Percentiles rank a stretch among this genome's conserved stretches.
These are phyloP conservation scores for Erebia palarica DNA, from an alignment of 2,888 invertebrate species.

Conservation along the genomic window DNA sequence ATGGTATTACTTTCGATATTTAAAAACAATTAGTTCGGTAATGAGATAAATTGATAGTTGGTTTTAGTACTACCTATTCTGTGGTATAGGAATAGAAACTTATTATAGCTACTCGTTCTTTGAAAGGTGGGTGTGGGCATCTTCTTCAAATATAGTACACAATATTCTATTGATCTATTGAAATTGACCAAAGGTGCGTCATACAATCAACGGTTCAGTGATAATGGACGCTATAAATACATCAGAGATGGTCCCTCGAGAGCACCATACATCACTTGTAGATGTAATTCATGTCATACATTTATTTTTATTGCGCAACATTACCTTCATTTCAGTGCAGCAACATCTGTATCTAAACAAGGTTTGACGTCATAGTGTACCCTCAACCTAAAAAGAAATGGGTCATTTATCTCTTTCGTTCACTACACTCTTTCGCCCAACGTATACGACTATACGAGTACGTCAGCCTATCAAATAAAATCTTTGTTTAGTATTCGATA, in stretches of 20 bases:
- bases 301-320: conserved; percentile 62
- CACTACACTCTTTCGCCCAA: conserved; percentile 54
- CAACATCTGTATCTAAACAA: conserved; percentile 44
- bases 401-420: conserved; percentile 56
- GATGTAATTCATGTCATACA: conserved; percentile 42
- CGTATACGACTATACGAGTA: conserved; percentile 39
- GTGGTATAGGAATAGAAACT: background rate
- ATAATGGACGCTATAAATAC: conserved; percentile 37
- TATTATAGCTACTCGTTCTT: background rate
- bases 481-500: conserved; percentile 26
- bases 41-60: no score
- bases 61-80: no score
- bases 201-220: conserved; percentile 25
- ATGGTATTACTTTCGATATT: no score
- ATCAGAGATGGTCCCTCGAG: conserved; percentile 33
- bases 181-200: conserved; percentile 22
- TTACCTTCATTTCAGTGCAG: conserved; percentile 49
- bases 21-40: no score
- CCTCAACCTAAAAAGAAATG: conserved; percentile 61
- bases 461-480: conserved; percentile 55
- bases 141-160: conserved; percentile 1
- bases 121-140: background rate
- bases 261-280: conserved; percentile 35
- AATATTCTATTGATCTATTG: conserved; percentile 1
- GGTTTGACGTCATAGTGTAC: conserved; percentile 69